Base-by-base conservation (phyloP, 2,888 invertebrate genomes). In the Steinernema carpocapsae region DNA sequence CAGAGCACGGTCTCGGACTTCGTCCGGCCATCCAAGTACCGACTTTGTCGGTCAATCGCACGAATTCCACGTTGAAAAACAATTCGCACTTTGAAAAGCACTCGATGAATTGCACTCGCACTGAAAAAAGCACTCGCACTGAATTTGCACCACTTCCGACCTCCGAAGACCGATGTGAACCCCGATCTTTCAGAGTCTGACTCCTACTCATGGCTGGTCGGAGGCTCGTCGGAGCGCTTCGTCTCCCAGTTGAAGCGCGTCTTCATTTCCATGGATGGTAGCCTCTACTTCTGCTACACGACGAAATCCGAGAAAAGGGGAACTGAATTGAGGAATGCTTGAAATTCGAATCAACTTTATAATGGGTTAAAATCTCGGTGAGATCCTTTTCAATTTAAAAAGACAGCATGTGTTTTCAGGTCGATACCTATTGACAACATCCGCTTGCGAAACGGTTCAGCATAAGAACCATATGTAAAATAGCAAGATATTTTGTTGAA, bases 241-340 rank as follows among this genome's bases (percentile, higher is more conserved):
- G 77, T 87, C 59, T 59, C 73, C n/a, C 82, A 82, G 29, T 75
- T 75, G 26, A 80, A 83, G 24, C 72, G 87, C 12, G 76, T 83
- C 22, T 86, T 87, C 75, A 80, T 87, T 51, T 84, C 85, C 7
- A 74, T 82, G 76, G 87, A 87, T 64, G 87, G 87, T 7, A 85
- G 85, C 26, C 80, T 87, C 24, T 79, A 85, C 74, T 86, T 87
- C 71, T 83, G 85, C 7, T 79, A 82, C 72, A 81, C 84, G 14
- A 70, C 86, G 4, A 56, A 73, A 0, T 80, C 79, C 7, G n/a
- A n/a, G n/a, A n/a, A n/a, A n/a, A n/a, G n/a, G n/a, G n/a, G n/a
- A n/a, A n/a, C n/a, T n/a, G n/a, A n/a, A n/a, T n/a, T n/a, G n/a
- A n/a, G n/a, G 37, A 37, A 37, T 37, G 37, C 37, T 37, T 6